Conservation (phyloP, 1,140 invertebrate species). For the Drosophila littoralis region DNA sequence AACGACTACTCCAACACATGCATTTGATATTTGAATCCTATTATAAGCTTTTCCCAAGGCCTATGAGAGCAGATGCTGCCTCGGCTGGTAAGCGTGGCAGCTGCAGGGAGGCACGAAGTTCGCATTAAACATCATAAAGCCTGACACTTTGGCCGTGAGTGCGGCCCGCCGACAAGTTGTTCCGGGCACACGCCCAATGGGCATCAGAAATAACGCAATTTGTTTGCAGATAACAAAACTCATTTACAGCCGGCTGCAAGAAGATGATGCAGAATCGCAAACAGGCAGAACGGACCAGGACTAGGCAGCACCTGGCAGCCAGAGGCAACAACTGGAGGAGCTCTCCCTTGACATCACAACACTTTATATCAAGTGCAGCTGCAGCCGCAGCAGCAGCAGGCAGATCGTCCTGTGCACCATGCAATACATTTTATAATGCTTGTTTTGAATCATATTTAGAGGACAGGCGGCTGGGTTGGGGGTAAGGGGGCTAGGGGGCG, state of each 20-base stretch:
- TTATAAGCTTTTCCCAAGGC: no score
- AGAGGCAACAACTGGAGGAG: constrained; percentile 7
- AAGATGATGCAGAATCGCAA: constrained; percentile 57
- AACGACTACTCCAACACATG: no score
- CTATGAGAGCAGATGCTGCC: neutral
- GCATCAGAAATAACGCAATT: constrained; percentile 59
- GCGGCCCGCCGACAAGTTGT: constrained; percentile 15
- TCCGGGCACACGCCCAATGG: neutral
- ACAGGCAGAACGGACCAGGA: constrained; percentile 5
- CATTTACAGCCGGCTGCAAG: constrained; percentile 65
- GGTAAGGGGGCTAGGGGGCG: neutral
- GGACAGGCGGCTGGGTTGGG: neutral
- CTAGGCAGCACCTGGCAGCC: neutral
- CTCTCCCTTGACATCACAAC: constrained; percentile 50
- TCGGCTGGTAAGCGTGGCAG: neutral
- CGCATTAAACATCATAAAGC: neutral
- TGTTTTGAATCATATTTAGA: constrained; percentile 78
- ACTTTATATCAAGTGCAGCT: constrained; percentile 69
- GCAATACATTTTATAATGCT: constrained; percentile 79
- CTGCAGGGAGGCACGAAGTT: neutral
- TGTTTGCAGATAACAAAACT: constrained; percentile 69
- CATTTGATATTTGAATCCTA: no score
- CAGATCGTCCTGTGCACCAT: constrained; percentile 7
- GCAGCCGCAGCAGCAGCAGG: constrained; percentile 13
- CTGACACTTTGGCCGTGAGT: constrained; percentile 23